Evolutionary conservation across 2,888 invertebrate species (phyloP).

Genomic region (Hartigia nigra): DNA sequence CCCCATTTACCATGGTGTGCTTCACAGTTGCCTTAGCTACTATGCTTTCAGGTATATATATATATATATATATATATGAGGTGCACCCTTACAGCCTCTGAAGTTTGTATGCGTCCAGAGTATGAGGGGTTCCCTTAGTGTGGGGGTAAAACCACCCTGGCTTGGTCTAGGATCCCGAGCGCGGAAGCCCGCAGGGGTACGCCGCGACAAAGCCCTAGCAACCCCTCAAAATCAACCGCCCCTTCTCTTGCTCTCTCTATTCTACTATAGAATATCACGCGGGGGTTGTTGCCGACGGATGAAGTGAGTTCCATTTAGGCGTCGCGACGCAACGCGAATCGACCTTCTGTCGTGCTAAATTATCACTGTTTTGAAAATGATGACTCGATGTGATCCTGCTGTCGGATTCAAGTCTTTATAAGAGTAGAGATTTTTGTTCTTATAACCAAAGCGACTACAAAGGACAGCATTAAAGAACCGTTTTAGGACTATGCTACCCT

Average conservation of each 20-base stretch:
- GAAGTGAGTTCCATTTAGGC: neutral
- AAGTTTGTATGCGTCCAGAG: neutral
- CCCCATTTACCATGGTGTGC: constrained; percentile 45
- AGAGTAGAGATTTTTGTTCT: neutral
- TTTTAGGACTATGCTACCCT: neutral
- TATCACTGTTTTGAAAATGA: neutral
- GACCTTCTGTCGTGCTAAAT: neutral
- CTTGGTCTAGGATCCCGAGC: constrained; percentile 52
- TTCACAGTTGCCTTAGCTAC: constrained; percentile 19
- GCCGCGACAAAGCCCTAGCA: constrained; percentile 66
- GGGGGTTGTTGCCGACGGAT: neutral
- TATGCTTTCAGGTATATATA: neutral
- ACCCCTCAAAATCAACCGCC: constrained; percentile 66
- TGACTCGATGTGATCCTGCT: neutral
- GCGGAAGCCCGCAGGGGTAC: constrained; percentile 63
- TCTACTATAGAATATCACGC: constrained; percentile 6
- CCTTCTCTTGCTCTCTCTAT: constrained; percentile 32
- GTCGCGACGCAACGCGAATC: neutral
- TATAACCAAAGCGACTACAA: neutral
- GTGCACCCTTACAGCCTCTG: neutral
- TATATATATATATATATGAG: neutral
- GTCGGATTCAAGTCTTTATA: neutral
- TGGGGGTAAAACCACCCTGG: constrained; percentile 52
- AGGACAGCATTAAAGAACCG: neutral
- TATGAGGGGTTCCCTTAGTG: neutral